Percentiles rank a stretch among this genome's conserved stretches.
These are phyloP conservation scores for Enteromius anoplus DNA, from an alignment of 2,797 vertebrate genomes.

Conservation along the genomic window DNA sequence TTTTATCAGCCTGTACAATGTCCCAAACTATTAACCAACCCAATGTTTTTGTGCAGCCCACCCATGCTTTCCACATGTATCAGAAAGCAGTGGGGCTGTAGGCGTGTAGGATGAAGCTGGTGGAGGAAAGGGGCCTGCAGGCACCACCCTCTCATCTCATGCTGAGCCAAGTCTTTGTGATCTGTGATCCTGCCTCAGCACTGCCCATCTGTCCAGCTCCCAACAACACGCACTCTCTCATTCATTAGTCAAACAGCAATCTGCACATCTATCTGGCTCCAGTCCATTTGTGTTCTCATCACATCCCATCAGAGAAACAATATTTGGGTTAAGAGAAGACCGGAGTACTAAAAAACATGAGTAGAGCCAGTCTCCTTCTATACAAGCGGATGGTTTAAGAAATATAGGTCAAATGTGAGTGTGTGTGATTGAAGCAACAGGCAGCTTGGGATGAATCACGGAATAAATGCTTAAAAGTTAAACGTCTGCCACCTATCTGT, in stretches of 20 bases:
- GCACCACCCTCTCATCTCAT: constrained; percentile 50
- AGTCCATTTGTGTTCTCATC: constrained; percentile 25
- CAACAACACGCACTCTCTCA: constrained; percentile 53
- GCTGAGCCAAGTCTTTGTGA: constrained; percentile 60
- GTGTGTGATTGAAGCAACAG: background rate
- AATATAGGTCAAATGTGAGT: constrained; percentile 3
- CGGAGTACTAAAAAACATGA: background rate
- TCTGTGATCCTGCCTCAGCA: constrained; percentile 45
- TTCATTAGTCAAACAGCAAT: constrained; percentile 59
- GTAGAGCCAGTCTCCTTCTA: background rate
- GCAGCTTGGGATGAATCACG: constrained; percentile 13
- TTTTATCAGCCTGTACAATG: background rate
- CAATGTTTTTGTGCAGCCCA: background rate
- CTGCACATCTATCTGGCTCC: constrained; percentile 49
- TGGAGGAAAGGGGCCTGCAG: constrained; percentile 22
- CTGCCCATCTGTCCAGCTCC: constrained; percentile 60
- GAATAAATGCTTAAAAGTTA: background rate
- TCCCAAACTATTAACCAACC: background rate
- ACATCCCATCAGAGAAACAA: constrained; percentile 10
- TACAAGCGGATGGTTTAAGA: background rate
- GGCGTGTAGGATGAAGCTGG: constrained; percentile 4
- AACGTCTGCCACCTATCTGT: constrained; percentile 58
- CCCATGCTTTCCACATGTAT: constrained; percentile 14
- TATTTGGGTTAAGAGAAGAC: background rate
- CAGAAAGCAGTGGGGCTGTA: constrained; percentile 39